Conservation (phyloP, 2,888 invertebrate genomes). For the Chymomyza procnemis region DNA sequence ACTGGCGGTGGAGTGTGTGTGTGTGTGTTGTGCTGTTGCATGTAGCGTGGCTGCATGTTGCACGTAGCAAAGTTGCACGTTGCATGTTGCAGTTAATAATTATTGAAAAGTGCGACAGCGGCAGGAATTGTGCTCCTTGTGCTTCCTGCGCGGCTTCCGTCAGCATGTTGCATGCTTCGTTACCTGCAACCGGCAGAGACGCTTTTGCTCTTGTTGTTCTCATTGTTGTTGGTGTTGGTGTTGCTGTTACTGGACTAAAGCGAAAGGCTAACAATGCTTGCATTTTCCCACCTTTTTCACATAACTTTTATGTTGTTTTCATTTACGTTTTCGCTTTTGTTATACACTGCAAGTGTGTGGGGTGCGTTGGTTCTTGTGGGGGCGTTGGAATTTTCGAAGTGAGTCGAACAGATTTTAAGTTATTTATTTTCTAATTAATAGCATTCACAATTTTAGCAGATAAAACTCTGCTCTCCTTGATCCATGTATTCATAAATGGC, state of each 20-base stretch:
- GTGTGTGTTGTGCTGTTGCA: not conserved
- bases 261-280: slow-evolving; percentile 71
- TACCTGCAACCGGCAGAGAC: slow-evolving; percentile 45
- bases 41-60: slow-evolving; percentile 44
- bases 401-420: not conserved
- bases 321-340: slow-evolving; percentile 16
- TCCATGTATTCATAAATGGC: too few species aligned
- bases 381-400: not conserved
- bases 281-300: slow-evolving; percentile 73
- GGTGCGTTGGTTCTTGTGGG: not conserved
- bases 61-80: slow-evolving; percentile 57
- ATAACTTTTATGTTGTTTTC: slow-evolving; percentile 62
- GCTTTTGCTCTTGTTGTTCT: slow-evolving; percentile 2
- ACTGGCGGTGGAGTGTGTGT: slow-evolving; percentile 50
- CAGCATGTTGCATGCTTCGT: slow-evolving; percentile 67
- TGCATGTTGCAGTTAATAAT: slow-evolving; percentile 74
- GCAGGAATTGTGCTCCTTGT: slow-evolving; percentile 70
- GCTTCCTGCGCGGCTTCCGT: slow-evolving; percentile 70
- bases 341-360: too few species aligned
- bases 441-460: too few species aligned
- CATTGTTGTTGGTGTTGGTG: slow-evolving; percentile 7
- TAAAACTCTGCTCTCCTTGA: too few species aligned
- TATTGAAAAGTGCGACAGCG: slow-evolving; percentile 70
- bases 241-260: slow-evolving; percentile 50
- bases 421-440: too few species aligned